A percentile compares a stretch with the other conserved stretches of the same genome.
These are phyloP conservation scores for Catocala fraxini DNA, from an alignment of 2,888 invertebrate species.

Conservation along the genomic window DNA sequence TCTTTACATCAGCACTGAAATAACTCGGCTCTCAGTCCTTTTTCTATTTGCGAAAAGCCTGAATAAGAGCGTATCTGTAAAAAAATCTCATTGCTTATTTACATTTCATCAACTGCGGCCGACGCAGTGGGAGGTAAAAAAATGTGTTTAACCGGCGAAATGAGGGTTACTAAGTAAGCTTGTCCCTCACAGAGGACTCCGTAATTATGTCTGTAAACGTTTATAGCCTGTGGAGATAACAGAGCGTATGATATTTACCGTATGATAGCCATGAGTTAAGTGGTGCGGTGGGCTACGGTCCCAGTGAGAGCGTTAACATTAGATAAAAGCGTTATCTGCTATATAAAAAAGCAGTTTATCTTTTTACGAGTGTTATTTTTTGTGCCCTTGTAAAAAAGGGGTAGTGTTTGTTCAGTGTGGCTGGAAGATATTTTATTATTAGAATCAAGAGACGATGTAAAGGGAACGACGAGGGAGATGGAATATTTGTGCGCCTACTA, in stretches of 20 bases:
- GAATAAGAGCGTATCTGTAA: slow-evolving; percentile 15
- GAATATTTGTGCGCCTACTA: too few relatives aligned
- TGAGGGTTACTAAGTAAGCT: slow-evolving; percentile 36
- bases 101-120: slow-evolving; percentile 46
- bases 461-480: too few relatives aligned
- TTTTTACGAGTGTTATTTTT: too few relatives aligned
- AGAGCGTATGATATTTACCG: slow-evolving; percentile 63
- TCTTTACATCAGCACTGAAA: slow-evolving; percentile 35
- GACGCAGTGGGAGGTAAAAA: slow-evolving; percentile 31
- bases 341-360: background rate
- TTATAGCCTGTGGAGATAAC: slow-evolving; percentile 56
- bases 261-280: slow-evolving; percentile 60
- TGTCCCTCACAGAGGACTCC: slow-evolving; percentile 39
- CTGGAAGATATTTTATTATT: too few relatives aligned
- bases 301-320: slow-evolving; percentile 17
- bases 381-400: background rate
- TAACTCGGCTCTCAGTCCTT: slow-evolving; percentile 39
- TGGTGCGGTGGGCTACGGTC: slow-evolving; percentile 37
- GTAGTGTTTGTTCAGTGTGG: background rate
- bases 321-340: background rate
- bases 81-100: slow-evolving; percentile 50
- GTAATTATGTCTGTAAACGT: slow-evolving; percentile 59
- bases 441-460: too few relatives aligned
- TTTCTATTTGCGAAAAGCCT: slow-evolving; percentile 35
- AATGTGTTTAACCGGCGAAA: slow-evolving; percentile 41